A percentile compares a stretch with the other conserved stretches of the same genome.
These are phyloP conservation scores for Oligia strigilis DNA, from an alignment of 2,888 invertebrate species.

Conservation along the genomic window DNA sequence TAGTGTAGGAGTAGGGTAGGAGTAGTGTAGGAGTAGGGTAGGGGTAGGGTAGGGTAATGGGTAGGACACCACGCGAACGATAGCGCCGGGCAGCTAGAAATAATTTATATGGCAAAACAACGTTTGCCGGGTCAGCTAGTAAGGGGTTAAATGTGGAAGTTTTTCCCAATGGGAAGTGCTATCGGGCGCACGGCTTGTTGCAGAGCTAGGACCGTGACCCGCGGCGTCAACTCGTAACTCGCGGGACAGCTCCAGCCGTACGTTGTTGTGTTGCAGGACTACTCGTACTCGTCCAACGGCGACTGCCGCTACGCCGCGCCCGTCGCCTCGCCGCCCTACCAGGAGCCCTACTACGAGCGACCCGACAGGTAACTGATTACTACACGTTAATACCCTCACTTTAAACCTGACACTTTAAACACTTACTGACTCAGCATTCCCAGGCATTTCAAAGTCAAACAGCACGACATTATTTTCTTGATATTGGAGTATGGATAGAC, in stretches of 20 bases:
- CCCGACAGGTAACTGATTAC: constrained; percentile 72
- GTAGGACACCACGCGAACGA: too few relatives aligned
- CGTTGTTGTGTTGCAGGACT: constrained; percentile 74
- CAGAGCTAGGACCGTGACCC: too few relatives aligned
- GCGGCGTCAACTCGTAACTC: too few relatives aligned
- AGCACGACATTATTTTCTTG: background rate
- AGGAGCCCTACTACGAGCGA: constrained; percentile 76
- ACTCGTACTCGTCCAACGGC: constrained; percentile 81
- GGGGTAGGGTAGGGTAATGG: too few relatives aligned
- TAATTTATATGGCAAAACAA: too few relatives aligned
- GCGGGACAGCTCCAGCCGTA: too few relatives aligned
- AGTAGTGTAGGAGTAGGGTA: too few relatives aligned
- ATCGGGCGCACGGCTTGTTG: too few relatives aligned
- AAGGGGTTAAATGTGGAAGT: background rate
- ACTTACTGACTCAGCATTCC: background rate
- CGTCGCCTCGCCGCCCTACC: constrained; percentile 73
- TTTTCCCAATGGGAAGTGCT: background rate
- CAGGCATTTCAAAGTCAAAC: background rate
- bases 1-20: too few relatives aligned
- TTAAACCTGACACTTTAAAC: too few relatives aligned
- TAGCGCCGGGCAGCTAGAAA: too few relatives aligned
- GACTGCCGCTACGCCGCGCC: constrained; percentile 76
- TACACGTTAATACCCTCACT: background rate
- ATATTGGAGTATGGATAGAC: background rate
- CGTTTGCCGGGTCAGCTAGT: too few relatives aligned